phyloP scores from a whole-genome alignment of 1,140 invertebrate species.

The Araneus ventricosus region DNA sequence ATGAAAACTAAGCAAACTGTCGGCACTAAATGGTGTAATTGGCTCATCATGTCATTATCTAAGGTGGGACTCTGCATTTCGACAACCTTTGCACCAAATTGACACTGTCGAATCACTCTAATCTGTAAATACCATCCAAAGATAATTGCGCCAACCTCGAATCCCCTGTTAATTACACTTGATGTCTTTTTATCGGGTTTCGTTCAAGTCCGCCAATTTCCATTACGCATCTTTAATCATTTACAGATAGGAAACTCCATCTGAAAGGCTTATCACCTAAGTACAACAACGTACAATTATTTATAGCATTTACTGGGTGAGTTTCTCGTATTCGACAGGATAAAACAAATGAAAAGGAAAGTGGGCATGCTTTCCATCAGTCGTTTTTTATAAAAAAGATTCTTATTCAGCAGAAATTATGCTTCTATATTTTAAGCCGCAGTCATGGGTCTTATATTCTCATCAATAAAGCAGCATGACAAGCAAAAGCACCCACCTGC shows the following conservation, averaged over 20 bases:
- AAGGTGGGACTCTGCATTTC: slow-evolving; percentile 36
- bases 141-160: slow-evolving; percentile 38
- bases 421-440: too few relatives aligned
- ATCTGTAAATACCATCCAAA: slow-evolving; percentile 1
- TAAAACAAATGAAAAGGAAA: too few relatives aligned
- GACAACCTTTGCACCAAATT: slow-evolving; percentile 27
- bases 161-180: slow-evolving; percentile 27
- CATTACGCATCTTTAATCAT: slow-evolving; percentile 13
- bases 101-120: not conserved
- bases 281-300: not conserved
- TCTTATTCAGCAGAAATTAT: too few relatives aligned
- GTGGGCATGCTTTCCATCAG: too few relatives aligned
- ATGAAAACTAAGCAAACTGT: slow-evolving; percentile 1
- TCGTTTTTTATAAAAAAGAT: too few relatives aligned
- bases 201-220: not conserved
- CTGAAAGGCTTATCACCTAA: not conserved
- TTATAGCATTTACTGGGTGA: not conserved
- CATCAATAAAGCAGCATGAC: too few relatives aligned
- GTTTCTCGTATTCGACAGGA: too few relatives aligned
- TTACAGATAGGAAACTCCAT: not conserved
- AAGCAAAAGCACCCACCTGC: too few relatives aligned
- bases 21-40: slow-evolving; percentile 31
- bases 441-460: too few relatives aligned
- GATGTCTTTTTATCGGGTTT: slow-evolving; percentile 19
- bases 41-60: slow-evolving; percentile 42